Evolutionary conservation across 2,113 vertebrate genomes (phyloP).

Genomic region (Phyllostomus hastatus): DNA sequence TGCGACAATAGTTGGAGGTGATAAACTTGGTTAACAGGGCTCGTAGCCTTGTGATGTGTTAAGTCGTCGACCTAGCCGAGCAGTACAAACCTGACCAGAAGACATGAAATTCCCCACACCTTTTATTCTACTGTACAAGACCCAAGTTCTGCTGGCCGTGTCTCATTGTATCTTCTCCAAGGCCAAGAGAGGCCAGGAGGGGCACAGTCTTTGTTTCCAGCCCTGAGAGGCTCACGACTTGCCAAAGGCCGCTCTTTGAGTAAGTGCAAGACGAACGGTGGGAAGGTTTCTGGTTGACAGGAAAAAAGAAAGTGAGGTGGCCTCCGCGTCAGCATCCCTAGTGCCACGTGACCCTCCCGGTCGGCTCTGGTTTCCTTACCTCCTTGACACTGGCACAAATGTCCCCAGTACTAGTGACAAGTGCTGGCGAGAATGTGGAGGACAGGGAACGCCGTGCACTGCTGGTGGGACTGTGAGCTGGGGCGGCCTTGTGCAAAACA

Average conservation of each 20-base stretch:
- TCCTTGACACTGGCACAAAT: not conserved
- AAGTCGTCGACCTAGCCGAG: not conserved
- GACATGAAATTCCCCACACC: not conserved
- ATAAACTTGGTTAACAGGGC: not conserved
- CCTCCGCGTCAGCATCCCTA: too few species aligned
- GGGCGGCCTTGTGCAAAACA: not conserved
- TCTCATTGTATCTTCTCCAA: not conserved
- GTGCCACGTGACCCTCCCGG: not conserved
- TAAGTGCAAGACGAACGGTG: rapidly evolving
- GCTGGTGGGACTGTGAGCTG: not conserved
- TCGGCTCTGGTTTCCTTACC: not conserved
- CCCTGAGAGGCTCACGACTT: not conserved
- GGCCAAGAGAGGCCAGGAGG: not conserved
- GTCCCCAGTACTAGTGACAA: not conserved
- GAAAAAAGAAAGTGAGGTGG: not conserved
- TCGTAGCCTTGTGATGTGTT: not conserved
- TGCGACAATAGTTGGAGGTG: not conserved
- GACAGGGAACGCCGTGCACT: not conserved
- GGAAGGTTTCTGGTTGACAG: not conserved
- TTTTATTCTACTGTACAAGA: not conserved
- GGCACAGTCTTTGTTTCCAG: not conserved
- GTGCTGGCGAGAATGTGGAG: not conserved
- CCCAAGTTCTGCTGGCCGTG: not conserved
- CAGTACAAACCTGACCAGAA: not conserved
- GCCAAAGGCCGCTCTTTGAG: not conserved